A percentile compares a stretch with the other conserved stretches of the same genome.
Evolutionary conservation across 2,888 invertebrate species (phyloP).

Genomic region (Caenorhabditis sinica): DNA sequence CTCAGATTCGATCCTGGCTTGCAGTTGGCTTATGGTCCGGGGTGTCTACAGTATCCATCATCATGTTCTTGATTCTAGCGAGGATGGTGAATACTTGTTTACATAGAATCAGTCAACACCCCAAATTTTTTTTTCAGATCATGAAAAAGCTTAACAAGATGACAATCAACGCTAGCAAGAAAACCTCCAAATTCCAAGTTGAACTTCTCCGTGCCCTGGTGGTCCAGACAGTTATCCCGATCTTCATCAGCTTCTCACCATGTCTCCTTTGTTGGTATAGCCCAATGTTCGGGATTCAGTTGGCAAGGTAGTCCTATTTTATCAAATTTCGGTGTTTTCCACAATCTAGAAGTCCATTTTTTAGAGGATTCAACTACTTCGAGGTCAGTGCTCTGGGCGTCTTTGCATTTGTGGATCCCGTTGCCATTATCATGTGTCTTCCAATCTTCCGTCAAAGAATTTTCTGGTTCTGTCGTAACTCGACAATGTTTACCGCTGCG

Average conservation of each 20-base stretch:
- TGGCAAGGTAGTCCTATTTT: background rate
- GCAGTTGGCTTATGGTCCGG: background rate
- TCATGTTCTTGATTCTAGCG: background rate
- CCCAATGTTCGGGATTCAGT: slow-evolving; percentile 12
- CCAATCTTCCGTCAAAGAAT: slow-evolving; percentile 13
- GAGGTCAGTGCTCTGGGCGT: slow-evolving; percentile 2
- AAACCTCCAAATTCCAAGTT: background rate
- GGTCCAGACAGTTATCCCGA: slow-evolving; percentile 7
- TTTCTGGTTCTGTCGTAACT: background rate
- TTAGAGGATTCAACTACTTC: slow-evolving; percentile 25
- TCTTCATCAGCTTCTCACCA: slow-evolving; percentile 12
- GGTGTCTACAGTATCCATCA: background rate
- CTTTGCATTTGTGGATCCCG: slow-evolving; percentile 37
- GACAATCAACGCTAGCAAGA: too few species aligned
- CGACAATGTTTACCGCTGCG: too few species aligned
- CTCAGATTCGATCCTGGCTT: background rate
- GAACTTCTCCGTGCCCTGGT: slow-evolving; percentile 19
- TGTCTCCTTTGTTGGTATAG: background rate
- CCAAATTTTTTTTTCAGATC: background rate
- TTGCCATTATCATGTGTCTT: slow-evolving; percentile 21
- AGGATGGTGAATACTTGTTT: background rate
- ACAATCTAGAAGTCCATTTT: slow-evolving; percentile 18
- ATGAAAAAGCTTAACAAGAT: background rate
- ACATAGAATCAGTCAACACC: background rate
- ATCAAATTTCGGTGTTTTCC: background rate